Evolutionary conservation across 2,888 invertebrate genomes (phyloP).

Genomic region (Acrobasis consociella): DNA sequence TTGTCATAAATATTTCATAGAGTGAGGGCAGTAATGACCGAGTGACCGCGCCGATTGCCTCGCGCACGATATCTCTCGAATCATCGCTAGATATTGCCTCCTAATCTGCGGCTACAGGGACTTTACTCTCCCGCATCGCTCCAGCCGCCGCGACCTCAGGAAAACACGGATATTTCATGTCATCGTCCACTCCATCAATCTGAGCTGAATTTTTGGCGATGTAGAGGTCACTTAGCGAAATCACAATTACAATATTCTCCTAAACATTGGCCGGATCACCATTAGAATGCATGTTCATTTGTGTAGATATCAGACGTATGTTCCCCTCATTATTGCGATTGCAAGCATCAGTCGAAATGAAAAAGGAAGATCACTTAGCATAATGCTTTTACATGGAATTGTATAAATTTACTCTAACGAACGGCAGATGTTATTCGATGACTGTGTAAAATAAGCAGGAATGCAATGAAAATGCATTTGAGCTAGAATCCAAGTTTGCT

Average conservation of each 20-base stretch:
- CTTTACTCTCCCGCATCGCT: conserved; percentile 9
- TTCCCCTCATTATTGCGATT: conserved; percentile 10
- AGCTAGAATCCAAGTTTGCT: too few relatives aligned
- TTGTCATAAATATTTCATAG: conserved; percentile 83
- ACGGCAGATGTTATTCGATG: conserved; percentile 5
- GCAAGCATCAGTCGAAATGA: conserved; percentile 5
- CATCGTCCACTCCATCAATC: conserved; percentile 14
- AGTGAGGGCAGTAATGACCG: conserved; percentile 79
- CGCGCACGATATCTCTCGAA: conserved; percentile 31
- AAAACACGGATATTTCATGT: conserved; percentile 13
- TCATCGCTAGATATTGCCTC: conserved; percentile 27
- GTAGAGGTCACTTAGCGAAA: conserved; percentile 9
- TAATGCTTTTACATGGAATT: conserved; percentile 18
- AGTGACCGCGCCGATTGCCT: conserved; percentile 66
- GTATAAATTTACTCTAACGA: conserved; percentile 18
- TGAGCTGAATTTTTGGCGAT: background rate
- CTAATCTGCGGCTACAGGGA: conserved; percentile 19
- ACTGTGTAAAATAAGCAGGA: conserved; percentile 2
- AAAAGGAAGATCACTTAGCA: conserved; percentile 16
- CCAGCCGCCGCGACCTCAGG: conserved; percentile 12
- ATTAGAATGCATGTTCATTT: conserved; percentile 15
- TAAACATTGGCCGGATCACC: conserved; percentile 2
- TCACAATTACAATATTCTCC: conserved; percentile 9
- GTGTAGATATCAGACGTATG: conserved; percentile 5
- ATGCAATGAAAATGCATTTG: background rate